Percentiles rank a stretch among this genome's conserved stretches.
phyloP scores from a whole-genome alignment of 2,113 vertebrate species.

The Eudorcas thomsonii region DNA sequence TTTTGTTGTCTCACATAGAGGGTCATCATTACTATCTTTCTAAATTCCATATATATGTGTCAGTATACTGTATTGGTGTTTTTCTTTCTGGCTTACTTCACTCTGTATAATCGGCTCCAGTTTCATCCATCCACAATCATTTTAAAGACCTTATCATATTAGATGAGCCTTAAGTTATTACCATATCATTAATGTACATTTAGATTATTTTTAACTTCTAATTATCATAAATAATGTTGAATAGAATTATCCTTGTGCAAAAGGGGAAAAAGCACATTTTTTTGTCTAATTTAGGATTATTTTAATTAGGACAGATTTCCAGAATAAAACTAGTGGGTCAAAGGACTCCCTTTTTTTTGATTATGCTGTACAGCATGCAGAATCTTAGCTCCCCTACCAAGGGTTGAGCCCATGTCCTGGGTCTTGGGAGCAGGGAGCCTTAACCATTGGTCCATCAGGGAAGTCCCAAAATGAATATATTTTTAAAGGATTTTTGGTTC shows the following conservation, averaged over 20 bases:
- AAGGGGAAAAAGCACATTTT: neutral
- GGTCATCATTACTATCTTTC: too few species aligned
- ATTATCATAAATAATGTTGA: slow-evolving; percentile 6
- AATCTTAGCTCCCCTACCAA: neutral
- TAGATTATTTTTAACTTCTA: slow-evolving; percentile 20
- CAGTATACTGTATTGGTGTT: too few species aligned
- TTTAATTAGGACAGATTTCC: neutral
- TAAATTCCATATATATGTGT: too few species aligned
- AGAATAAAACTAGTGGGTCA: slow-evolving; percentile 6
- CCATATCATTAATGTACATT: neutral
- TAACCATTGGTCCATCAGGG: neutral
- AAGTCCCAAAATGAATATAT: neutral
- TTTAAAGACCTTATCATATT: slow-evolving; percentile 2
- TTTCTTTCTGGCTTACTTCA: too few species aligned
- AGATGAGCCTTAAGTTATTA: slow-evolving; percentile 7
- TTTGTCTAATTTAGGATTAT: neutral
- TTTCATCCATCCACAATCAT: neutral
- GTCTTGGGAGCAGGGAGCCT: neutral
- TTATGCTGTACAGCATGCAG: neutral
- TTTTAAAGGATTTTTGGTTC: neutral
- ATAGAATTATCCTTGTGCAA: neutral
- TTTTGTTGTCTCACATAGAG: too few species aligned
- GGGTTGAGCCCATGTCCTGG: too few species aligned
- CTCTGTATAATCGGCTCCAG: too few species aligned
- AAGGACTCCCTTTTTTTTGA: neutral